A percentile compares a stretch with the other conserved stretches of the same genome.
Conservation (phyloP, 1,140 invertebrate species). For the Scaptodrosophila lebanonensis region DNA sequence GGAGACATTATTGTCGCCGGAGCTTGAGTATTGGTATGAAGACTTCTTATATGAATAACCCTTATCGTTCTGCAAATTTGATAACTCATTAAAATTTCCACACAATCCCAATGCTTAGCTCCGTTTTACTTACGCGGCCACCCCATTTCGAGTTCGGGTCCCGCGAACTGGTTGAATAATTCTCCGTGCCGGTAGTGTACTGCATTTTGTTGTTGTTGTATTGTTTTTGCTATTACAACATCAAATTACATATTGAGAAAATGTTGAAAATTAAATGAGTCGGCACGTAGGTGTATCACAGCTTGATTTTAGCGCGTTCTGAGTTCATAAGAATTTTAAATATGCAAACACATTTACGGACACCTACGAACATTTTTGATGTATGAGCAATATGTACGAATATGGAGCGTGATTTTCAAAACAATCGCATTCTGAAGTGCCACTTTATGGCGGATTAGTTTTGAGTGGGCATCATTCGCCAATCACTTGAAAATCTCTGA, state of each 20-base stretch:
- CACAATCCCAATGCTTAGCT: background rate
- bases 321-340: slow-evolving; percentile 37
- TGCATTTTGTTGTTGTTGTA: slow-evolving; percentile 56
- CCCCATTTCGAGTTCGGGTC: slow-evolving; percentile 66
- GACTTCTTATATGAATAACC: slow-evolving; percentile 74
- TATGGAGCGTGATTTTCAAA: slow-evolving; percentile 43
- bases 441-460: slow-evolving; percentile 62
- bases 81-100: background rate
- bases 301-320: slow-evolving; percentile 35
- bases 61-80: slow-evolving; percentile 52
- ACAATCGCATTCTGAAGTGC: slow-evolving; percentile 45
- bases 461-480: slow-evolving; percentile 55
- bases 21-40: slow-evolving; percentile 70
- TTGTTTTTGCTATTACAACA: slow-evolving; percentile 55
- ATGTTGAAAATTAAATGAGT: slow-evolving; percentile 38
- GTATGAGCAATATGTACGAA: slow-evolving; percentile 21
- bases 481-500: too few relatives aligned
- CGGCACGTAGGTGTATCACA: slow-evolving; percentile 57
- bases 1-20: slow-evolving; percentile 50
- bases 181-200: slow-evolving; percentile 72
- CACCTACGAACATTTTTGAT: slow-evolving; percentile 26
- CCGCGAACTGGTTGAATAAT: slow-evolving; percentile 68
- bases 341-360: slow-evolving; percentile 27
- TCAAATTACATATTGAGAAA: slow-evolving; percentile 38
- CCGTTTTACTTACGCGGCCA: slow-evolving; percentile 46